Conservation (phyloP, 2,888 invertebrate species). For the Macaria liturata region DNA sequence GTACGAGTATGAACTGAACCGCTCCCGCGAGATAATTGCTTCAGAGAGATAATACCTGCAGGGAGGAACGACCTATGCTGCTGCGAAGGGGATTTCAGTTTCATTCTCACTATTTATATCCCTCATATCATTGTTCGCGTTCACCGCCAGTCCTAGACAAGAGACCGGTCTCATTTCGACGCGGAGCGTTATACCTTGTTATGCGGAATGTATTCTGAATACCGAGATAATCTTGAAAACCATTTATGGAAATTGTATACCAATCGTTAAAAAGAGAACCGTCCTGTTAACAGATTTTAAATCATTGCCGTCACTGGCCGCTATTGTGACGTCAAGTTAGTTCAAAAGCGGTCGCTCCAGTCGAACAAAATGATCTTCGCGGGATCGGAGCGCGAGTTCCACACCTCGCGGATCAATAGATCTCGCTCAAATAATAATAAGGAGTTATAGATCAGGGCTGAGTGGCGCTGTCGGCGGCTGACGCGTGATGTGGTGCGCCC, state of each 20-base stretch:
- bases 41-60: constrained; percentile 51
- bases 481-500: constrained; percentile 48
- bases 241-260: constrained; percentile 83
- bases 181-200: constrained; percentile 64
- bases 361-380: constrained; percentile 81
- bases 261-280: constrained; percentile 82
- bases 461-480: constrained; percentile 43
- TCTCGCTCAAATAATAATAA: constrained; percentile 83
- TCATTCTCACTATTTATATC: constrained; percentile 58
- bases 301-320: constrained; percentile 79
- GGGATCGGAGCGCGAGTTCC: constrained; percentile 72
- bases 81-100: constrained; percentile 62
- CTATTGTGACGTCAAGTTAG: constrained; percentile 82
- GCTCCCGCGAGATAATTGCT: constrained; percentile 65
- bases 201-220: constrained; percentile 65
- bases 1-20: constrained; percentile 31
- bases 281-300: constrained; percentile 84
- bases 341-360: constrained; percentile 80
- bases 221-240: constrained; percentile 73
- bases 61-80: constrained; percentile 57
- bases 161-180: constrained; percentile 39
- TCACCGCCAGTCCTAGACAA: constrained; percentile 37
- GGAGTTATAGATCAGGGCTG: constrained; percentile 79
- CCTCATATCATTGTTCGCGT: constrained; percentile 56
- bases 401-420: constrained; percentile 81